These are phyloP conservation scores for Mesorhabditis spiculigera DNA, from an alignment of 2,888 invertebrate species.

Conservation along the genomic window DNA sequence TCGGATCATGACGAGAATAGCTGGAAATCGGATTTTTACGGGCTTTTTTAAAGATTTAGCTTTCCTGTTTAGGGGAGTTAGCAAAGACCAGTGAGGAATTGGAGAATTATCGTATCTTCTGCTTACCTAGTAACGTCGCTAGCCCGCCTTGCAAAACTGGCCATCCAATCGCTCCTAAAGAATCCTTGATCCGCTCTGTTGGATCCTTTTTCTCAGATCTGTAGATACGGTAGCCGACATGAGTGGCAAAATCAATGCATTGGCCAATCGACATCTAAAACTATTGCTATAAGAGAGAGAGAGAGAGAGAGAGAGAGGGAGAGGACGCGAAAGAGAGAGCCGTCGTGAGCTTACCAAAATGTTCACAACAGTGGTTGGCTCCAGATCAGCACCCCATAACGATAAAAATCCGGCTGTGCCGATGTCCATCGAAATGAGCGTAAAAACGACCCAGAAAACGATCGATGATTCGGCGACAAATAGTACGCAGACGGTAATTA, in stretches of 20 bases:
- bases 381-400: slow-evolving; percentile 57
- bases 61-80: not conserved
- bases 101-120: slow-evolving; percentile 20
- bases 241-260: slow-evolving; percentile 57
- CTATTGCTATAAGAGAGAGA: not conserved
- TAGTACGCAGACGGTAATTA: slow-evolving; percentile 51
- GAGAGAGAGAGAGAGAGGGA: no score
- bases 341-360: slow-evolving; percentile 46
- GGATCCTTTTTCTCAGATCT: slow-evolving; percentile 32
- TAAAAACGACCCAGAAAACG: slow-evolving; percentile 58
- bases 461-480: slow-evolving; percentile 54
- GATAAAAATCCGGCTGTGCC: slow-evolving; percentile 55
- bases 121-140: slow-evolving; percentile 44
- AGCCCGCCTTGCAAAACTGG: slow-evolving; percentile 57
- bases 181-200: slow-evolving; percentile 41
- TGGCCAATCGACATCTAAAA: slow-evolving; percentile 56
- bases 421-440: slow-evolving; percentile 51
- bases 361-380: slow-evolving; percentile 57
- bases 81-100: not conserved
- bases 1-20: slow-evolving; percentile 48
- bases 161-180: slow-evolving; percentile 57
- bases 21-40: slow-evolving; percentile 10
- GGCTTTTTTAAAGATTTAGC: not conserved
- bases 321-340: no score
- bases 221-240: slow-evolving; percentile 56